Evolutionary conservation across 2,113 vertebrate species (phyloP).

Genomic region (Calcarius ornatus): DNA sequence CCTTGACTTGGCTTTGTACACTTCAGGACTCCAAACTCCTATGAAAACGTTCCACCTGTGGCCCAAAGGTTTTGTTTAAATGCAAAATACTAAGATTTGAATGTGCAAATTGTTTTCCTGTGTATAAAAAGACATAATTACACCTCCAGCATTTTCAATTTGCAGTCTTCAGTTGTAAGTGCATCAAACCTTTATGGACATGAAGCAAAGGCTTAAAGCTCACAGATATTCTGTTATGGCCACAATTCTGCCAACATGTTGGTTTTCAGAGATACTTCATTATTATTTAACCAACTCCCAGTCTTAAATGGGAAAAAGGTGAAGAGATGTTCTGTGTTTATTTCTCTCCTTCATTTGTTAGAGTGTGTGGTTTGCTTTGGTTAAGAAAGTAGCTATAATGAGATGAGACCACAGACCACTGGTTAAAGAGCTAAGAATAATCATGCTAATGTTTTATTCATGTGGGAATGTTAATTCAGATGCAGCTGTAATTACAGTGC

Average conservation of each 20-base stretch:
- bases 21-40: background rate
- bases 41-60: background rate
- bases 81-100: background rate
- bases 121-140: background rate
- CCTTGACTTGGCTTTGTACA: background rate
- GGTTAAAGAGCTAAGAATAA: slow-evolving; percentile 40
- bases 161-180: background rate
- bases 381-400: slow-evolving; percentile 15
- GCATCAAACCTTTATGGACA: background rate
- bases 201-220: background rate
- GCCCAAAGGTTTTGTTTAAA: background rate
- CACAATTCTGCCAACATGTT: background rate
- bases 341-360: background rate
- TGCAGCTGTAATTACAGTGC: slow-evolving; percentile 53
- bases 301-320: background rate
- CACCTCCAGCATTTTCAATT: background rate
- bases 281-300: background rate
- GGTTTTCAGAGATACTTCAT: background rate
- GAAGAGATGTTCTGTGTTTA: background rate
- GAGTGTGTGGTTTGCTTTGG: background rate
- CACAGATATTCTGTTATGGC: background rate
- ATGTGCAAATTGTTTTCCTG: background rate
- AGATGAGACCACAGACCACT: slow-evolving; percentile 21
- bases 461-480: slow-evolving; percentile 53
- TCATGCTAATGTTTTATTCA: slow-evolving; percentile 48